A percentile compares a stretch with the other conserved stretches of the same genome.
Evolutionary conservation across 2,888 invertebrate species (phyloP).

Genomic region (Chymomyza fuscimana): DNA sequence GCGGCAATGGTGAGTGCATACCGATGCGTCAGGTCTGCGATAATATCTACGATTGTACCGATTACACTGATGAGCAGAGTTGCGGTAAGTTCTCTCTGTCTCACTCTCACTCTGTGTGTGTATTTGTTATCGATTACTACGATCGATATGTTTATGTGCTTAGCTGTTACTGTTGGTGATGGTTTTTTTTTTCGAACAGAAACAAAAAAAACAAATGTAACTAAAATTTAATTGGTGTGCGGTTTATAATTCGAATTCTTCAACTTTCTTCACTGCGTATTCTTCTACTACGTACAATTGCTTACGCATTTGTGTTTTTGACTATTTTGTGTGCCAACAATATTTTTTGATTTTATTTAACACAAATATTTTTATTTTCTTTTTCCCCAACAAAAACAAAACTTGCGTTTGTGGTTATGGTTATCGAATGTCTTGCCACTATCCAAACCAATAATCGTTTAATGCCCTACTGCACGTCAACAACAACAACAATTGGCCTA

Average conservation of each 20-base stretch:
- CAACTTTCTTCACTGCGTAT: neutral
- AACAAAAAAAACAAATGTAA: neutral
- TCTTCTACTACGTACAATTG: neutral
- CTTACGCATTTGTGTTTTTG: neutral
- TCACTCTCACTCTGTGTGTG: constrained; percentile 14
- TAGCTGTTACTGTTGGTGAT: neutral
- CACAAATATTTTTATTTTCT: constrained; percentile 61
- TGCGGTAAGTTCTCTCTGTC: constrained; percentile 84
- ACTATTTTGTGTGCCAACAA: constrained; percentile 26
- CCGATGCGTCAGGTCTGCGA: constrained; percentile 83
- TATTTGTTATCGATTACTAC: neutral
- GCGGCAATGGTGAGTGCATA: constrained; percentile 84
- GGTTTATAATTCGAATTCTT: no score
- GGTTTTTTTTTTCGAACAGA: neutral
- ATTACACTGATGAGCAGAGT: constrained; percentile 87
- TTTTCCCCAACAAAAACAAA: constrained; percentile 33
- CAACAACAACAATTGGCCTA: constrained; percentile 22
- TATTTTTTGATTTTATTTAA: constrained; percentile 54
- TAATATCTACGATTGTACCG: constrained; percentile 85
- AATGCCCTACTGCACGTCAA: constrained; percentile 18
- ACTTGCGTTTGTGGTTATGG: constrained; percentile 67
- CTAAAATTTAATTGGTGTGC: neutral
- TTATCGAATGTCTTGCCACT: constrained; percentile 56
- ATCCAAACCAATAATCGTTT: constrained; percentile 59
- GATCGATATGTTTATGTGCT: neutral